Evolutionary conservation across 2,113 vertebrate species (phyloP), one percentile per base, ranked within the genome.

Genomic region (Leucopsar rothschildi): DNA sequence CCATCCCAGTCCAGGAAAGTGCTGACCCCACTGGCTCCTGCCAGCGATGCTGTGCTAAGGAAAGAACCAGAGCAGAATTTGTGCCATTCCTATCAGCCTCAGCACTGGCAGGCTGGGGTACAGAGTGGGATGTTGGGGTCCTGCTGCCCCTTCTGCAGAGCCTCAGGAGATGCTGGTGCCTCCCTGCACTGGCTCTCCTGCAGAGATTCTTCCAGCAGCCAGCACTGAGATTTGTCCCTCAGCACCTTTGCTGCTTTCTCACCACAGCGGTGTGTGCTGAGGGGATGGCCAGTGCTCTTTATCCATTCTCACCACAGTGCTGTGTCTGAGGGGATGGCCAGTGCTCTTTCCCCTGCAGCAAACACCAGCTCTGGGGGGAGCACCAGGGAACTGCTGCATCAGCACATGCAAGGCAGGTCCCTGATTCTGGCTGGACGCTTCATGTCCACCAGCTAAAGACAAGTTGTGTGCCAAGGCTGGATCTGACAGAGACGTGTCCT

Each of bases 81-180:
- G 50, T 33, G 65, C 40, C 0, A 0, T 75, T 75, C 42, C 57
- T n/a, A 0, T 28, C 15, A 16, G 6, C 4, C 17, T 61, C 25
- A 79, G 37, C 40, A 4, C 40, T 40, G 56, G 27, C 33, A 55
- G 81, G 39, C 39, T 66, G 84, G 29, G n/a, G 10, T 47, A 5
- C 29, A 25, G 45, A 28, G 61, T 2, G 1, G 29, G 47, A 8
- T 35, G 12, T 18, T 0, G 0, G 4, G 65, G 22, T 69, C 50
- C 37, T 82, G 1, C 1, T 85, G 50, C 23, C 42, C 17, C 50
- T 86, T 19, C 37, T 69, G 73, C 56, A 16, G 61, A 9, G 24
- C 31, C 23, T 37, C 0, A 0, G 59, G 82, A 52, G 42, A 6
- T 45, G 79, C 17, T 23, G n/a, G 33, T 0, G 0, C 40, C 37